Evolutionary conservation across 2,888 invertebrate species (phyloP), one percentile per base, ranked within the genome.

Genomic region (Biston betularia): DNA sequence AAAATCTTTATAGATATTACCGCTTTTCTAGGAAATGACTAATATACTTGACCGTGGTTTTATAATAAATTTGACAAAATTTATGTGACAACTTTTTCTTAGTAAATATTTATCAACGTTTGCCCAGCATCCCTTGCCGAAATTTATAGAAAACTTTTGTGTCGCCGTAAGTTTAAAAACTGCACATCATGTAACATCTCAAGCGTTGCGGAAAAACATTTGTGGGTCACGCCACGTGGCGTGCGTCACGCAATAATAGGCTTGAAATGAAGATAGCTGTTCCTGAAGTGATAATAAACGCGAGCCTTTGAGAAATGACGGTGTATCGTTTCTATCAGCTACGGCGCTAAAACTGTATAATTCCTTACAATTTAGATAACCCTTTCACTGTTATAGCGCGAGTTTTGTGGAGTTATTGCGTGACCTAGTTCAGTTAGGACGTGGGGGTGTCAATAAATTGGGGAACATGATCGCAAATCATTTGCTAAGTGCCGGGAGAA

Each of bases 181-280:
- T 63, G 58, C 60, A 57, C 40, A 48, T 12, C n/a, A 45, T 44
- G 63, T 63, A 63, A 59, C 53, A 59, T 54, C 61, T 38, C 62
- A 63, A 33, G 65, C 57, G 65, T 64, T 59, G 53, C 40, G 63
- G 58, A 49, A 68, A 58, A 68, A 71, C 49, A 53, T 68, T 70
- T 68, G 42, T 69, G 55, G 63, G 58, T 63, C 87, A 88, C 83
- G 86, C 82, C 66, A 86, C 58, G 63, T 89, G 40, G 82, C 89
- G 88, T 88, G 89, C 50, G 46, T 70, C 89, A 89, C 88, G 89
- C 86, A 75, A 84, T 72, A 65, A 70, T 50, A 52, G 46, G 72
- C 73, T 72, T 68, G 70, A 73, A 83, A 84, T 83, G 82, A 78
- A 85, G 83, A 87, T 83, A 79, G 78, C 73, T 76, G 73, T 68